These are phyloP conservation scores for Stegodyphus mimosarum DNA, from an alignment of 1,140 invertebrate genomes.

Conservation along the genomic window DNA sequence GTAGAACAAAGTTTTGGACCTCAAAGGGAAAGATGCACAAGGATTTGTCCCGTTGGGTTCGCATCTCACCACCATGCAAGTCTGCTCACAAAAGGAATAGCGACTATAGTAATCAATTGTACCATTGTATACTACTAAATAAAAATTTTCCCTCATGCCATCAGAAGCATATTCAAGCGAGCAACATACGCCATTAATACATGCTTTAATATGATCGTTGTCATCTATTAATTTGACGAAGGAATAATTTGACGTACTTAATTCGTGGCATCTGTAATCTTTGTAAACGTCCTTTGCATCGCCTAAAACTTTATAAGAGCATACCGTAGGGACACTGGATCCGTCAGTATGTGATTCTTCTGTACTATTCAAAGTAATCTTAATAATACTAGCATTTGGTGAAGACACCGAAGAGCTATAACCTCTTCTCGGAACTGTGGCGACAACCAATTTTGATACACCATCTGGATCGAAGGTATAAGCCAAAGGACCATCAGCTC, in stretches of 20 bases:
- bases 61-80: constrained; percentile 53
- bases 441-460: constrained; percentile 27
- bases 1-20: constrained; percentile 12
- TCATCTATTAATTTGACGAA: constrained; percentile 27
- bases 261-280: constrained; percentile 33
- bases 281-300: not conserved
- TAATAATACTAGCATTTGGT: constrained; percentile 1
- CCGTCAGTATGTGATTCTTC: not conserved
- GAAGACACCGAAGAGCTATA: not conserved
- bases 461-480: constrained; percentile 49
- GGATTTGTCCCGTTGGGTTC: not conserved
- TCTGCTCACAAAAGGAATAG: constrained; percentile 57
- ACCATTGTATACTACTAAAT: constrained; percentile 40
- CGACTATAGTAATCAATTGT: not conserved
- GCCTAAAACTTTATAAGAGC: not conserved
- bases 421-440: constrained; percentile 23
- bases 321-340: not conserved
- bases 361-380: not conserved
- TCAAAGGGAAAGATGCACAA: constrained; percentile 21
- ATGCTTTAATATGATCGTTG: constrained; percentile 23
- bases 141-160: not conserved
- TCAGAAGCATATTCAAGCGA: constrained; percentile 28
- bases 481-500: not conserved
- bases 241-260: constrained; percentile 10
- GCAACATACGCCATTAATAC: constrained; percentile 62